These are phyloP conservation scores for Volucella inanis DNA, from an alignment of 2,888 invertebrate species.

Conservation along the genomic window DNA sequence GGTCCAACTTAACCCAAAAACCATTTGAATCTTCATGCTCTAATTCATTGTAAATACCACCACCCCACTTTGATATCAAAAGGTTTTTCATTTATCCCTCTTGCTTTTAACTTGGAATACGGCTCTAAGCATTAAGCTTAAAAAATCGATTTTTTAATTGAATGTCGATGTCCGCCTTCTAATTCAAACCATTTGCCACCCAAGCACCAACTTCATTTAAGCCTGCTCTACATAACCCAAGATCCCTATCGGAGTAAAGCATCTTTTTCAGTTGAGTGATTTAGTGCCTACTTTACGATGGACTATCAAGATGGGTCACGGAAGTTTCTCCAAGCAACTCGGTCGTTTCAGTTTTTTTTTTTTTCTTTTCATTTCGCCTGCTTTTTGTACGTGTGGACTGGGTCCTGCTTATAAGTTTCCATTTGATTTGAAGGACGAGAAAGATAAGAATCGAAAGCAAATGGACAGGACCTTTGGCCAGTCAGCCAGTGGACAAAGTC, in stretches of 20 bases:
- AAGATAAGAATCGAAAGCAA: slow-evolving; percentile 41
- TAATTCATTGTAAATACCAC: too few species aligned
- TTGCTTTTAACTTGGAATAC: too few species aligned
- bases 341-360: slow-evolving; percentile 11
- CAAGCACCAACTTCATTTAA: too few species aligned
- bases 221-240: slow-evolving; percentile 41
- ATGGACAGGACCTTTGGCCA: slow-evolving; percentile 44
- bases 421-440: slow-evolving; percentile 31
- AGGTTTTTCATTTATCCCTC: too few species aligned
- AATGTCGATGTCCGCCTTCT: too few species aligned
- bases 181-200: too few species aligned
- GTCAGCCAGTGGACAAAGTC: slow-evolving; percentile 22
- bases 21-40: too few species aligned
- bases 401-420: slow-evolving; percentile 4
- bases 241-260: slow-evolving; percentile 46
- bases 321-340: slow-evolving; percentile 24
- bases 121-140: too few species aligned
- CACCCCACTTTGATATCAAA: too few species aligned
- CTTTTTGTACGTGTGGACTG: not conserved
- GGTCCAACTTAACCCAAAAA: too few species aligned
- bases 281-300: slow-evolving; percentile 62
- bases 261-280: slow-evolving; percentile 65
- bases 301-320: slow-evolving; percentile 62
- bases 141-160: too few species aligned
- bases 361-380: not conserved